A percentile compares a stretch with the other conserved stretches of the same genome.
phyloP scores from a whole-genome alignment of 2,113 vertebrate genomes.

The Thermophis baileyi region DNA sequence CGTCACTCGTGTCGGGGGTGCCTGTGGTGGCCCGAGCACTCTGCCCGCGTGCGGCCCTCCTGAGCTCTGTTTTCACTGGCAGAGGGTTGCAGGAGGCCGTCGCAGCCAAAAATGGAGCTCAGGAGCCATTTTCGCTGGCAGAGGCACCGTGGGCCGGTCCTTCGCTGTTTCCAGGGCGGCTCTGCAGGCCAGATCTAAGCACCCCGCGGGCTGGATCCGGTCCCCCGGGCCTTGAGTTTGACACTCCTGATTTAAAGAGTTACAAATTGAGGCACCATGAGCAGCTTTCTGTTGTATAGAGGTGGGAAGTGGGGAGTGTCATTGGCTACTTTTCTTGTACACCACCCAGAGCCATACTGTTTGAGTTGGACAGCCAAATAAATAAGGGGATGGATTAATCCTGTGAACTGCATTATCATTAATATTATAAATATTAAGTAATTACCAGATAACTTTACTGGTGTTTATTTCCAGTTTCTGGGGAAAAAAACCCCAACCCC shows the following conservation, averaged over 20 bases:
- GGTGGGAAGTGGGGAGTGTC: background rate
- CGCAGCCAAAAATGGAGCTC: no score
- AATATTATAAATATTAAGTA: background rate
- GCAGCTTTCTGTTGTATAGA: background rate
- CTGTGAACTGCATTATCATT: background rate
- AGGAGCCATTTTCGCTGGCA: no score
- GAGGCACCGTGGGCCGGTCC: no score
- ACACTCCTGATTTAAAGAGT: background rate
- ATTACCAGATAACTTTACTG: background rate
- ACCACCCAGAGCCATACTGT: background rate
- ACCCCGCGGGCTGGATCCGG: no score
- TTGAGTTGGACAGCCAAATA: background rate
- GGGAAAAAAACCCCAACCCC: background rate
- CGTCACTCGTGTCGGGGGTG: no score
- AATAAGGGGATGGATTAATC: background rate
- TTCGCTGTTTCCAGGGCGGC: no score
- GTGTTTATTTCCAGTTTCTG: background rate
- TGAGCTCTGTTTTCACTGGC: no score
- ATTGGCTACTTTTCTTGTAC: background rate
- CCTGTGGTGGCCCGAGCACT: no score
- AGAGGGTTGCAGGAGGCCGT: no score
- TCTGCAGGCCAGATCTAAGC: no score
- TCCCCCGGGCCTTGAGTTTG: no score
- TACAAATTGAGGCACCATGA: background rate
- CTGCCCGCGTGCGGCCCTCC: no score